Percentiles rank a stretch among this genome's conserved stretches.
These are phyloP conservation scores for Atta cephalotes DNA, from an alignment of 1,140 invertebrate species.

Conservation along the genomic window DNA sequence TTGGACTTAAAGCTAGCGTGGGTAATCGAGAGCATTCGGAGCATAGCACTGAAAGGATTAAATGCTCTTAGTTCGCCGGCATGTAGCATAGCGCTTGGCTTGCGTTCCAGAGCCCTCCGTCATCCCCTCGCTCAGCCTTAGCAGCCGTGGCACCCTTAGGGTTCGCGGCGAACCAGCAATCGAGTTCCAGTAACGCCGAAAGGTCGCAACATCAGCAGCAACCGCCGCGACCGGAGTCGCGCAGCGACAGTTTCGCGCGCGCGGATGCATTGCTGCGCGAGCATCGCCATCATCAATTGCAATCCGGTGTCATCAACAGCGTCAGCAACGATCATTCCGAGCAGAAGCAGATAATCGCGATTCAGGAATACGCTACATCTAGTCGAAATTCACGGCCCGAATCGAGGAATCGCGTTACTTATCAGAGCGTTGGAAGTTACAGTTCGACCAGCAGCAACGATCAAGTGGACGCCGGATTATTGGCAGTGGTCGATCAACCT, in stretches of 20 bases:
- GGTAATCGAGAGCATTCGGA: slow-evolving; percentile 46
- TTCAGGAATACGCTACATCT: slow-evolving; percentile 49
- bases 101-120: slow-evolving; percentile 84
- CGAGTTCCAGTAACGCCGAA: slow-evolving; percentile 61
- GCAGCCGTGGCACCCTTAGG: slow-evolving; percentile 77
- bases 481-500: slow-evolving; percentile 84
- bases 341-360: slow-evolving; percentile 46
- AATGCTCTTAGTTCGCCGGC: slow-evolving; percentile 55
- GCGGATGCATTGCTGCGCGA: slow-evolving; percentile 80
- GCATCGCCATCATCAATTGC: slow-evolving; percentile 71
- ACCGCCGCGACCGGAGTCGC: slow-evolving; percentile 81
- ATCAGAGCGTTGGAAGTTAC: slow-evolving; percentile 74
- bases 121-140: slow-evolving; percentile 79
- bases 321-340: slow-evolving; percentile 44
- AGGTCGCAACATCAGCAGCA: slow-evolving; percentile 66
- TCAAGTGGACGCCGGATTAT: slow-evolving; percentile 82
- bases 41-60: slow-evolving; percentile 68
- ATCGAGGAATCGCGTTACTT: slow-evolving; percentile 67
- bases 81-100: slow-evolving; percentile 81
- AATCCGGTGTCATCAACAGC: slow-evolving; percentile 42
- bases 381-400: slow-evolving; percentile 67
- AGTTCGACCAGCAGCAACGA: slow-evolving; percentile 76
- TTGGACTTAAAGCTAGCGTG: slow-evolving; percentile 42
- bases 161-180: slow-evolving; percentile 69
- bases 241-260: slow-evolving; percentile 81